Evolutionary conservation across 1,140 invertebrate genomes (phyloP), one percentile per base, ranked within the genome.

Genomic region (Maniola jurtina): DNA sequence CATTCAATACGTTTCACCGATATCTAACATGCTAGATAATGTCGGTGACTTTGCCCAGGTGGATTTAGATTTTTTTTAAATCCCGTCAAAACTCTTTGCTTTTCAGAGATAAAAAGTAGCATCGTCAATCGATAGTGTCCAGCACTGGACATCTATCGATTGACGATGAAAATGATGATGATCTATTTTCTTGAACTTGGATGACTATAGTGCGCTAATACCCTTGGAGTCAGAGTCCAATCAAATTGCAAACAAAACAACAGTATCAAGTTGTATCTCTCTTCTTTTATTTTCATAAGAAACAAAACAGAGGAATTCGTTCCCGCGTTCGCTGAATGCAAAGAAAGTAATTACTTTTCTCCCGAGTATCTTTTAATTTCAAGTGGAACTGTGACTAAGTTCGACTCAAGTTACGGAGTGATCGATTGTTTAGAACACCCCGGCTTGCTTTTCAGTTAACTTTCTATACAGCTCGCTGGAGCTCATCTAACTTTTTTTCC

Each of bases 331-430:
- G 6, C 13, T 61, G 13, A 50, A 61, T 52, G 48, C 48, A 52
- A 52, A 52, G 48, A 52, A 52, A 52, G 48, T 52, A 52, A 52
- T 52, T 52, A 25, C 48, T 52, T 52, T 52, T 52, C 48, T 52
- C 16, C 10, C 16, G 14, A 48, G 59, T 36, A 56, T 55, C 50
- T 45, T 63, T 63, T 55, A 55, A 56, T 63, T 63, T 61, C 8
- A 15, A 48, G 47, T 61, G n/a, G 34, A 35, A n/a, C n/a, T 60
- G 16, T 9, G 14, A 48, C 1, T 1, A 48, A 48, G 8, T 47
- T 47, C 40, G 58, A 47, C 45, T 60, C 40, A 34, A 36, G 47
- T 54, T 52, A 38, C 34, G 25, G 33, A 36, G 16, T 45, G 61
- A 63, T 63, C 35, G 40, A 63, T 55, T 55, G 33, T 33, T n/a